Base-by-base conservation (phyloP, 1,140 invertebrate genomes). In the Pseudachorutes palmiensis region DNA sequence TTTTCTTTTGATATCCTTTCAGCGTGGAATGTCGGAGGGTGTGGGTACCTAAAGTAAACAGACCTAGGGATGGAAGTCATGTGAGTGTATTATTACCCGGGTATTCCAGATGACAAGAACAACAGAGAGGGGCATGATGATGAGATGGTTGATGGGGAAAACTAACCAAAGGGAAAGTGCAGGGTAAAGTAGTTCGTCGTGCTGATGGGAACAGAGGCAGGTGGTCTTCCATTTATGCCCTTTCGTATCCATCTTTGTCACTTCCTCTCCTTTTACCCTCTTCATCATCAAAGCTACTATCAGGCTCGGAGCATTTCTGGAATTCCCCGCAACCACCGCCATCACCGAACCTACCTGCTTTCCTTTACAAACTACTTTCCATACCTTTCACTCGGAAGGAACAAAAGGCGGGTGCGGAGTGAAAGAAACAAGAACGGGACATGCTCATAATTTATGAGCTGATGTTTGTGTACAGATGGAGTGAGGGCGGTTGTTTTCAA, bases 191-290 rank as follows among this genome's bases (percentile, higher is more conserved):
- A 45, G 9, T 45, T 45, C 19, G 9, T 45, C 36, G 51, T 55
- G 51, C 5, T 55, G 51, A 55, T 55, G 64, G 64, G 64, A 65
- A 65, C 57, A 31, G 33, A 57, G 64, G 64, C 64, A 65, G 64
- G 64, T 65, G 64, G 51, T 33, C 64, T 65, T 32, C 22, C 55
- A 55, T 65, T 55, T 65, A 30, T 22, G 30, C 32, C 30, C 1
- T 19, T 31, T 28, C 24, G 26, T 33, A 65, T 65, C 64, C 33
- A 59, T 65, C 64, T 65, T 58, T 65, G 64, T 65, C 64, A 65
- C 32, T 57, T 41, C 45, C 64, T 65, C 64, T 41, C 45, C 5
- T 55, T 55, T 14, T 24, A 14, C 24, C 51, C 51, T 5, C 3
- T 5, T 22, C 24, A 14, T 55, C 51, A 14, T 22, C 51, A 12